Conservation (phyloP, 1,140 invertebrate species). For the Brachionus paranguensis region DNA sequence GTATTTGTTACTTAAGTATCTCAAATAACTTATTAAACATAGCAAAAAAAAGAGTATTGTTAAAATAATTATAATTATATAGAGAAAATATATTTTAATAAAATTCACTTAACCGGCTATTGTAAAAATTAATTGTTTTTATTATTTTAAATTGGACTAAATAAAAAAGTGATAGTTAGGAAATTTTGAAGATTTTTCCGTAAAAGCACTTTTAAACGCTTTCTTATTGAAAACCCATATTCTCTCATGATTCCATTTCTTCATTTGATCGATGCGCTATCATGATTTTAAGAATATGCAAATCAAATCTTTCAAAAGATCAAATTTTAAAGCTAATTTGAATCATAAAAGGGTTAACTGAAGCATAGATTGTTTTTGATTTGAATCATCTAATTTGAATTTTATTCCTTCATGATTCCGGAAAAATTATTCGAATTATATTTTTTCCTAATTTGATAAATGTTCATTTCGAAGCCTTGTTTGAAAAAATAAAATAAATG, state of each 20-base stretch:
- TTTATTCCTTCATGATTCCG: neutral
- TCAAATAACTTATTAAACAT: neutral
- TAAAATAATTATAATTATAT: neutral
- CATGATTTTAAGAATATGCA: neutral
- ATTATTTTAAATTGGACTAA: neutral
- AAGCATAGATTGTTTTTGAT: neutral
- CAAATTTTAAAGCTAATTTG: neutral
- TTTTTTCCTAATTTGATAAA: neutral
- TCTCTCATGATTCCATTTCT: neutral
- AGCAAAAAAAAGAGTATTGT: neutral
- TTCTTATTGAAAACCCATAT: neutral
- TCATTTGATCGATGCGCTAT: neutral
- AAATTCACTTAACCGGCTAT: neutral
- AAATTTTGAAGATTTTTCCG: neutral
- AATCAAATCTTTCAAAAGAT: neutral
- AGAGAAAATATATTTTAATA: neutral
- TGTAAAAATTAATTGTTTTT: neutral
- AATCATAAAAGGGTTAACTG: neutral
- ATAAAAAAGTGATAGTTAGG: neutral
- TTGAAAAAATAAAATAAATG: too few species aligned
- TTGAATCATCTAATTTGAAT: neutral
- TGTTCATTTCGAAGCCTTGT: neutral
- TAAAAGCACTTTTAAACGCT: neutral
- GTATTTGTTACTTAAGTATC: constrained; percentile 17
- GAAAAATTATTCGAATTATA: neutral